These are phyloP conservation scores for Aphidius gifuensis DNA, from an alignment of 1,140 invertebrate genomes.

Conservation along the genomic window DNA sequence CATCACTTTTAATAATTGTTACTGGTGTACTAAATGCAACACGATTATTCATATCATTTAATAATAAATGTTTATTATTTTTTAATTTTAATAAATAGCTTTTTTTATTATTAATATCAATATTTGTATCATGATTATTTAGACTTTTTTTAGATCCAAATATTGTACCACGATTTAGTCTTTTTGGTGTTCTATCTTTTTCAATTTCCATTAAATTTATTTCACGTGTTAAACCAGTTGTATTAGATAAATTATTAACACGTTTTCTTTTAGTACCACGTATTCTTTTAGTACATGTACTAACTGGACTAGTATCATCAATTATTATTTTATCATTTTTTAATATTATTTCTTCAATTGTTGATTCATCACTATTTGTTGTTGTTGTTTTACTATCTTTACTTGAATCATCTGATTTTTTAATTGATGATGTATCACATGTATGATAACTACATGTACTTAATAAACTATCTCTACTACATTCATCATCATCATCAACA, in stretches of 20 bases:
- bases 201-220: constrained; percentile 61
- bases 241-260: not conserved
- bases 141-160: not conserved
- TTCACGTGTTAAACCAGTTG: constrained; percentile 67
- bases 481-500: not conserved
- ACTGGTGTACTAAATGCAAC: constrained; percentile 78
- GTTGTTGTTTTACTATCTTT: constrained; percentile 13
- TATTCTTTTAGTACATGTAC: constrained; percentile 31
- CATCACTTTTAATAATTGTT: constrained; percentile 50
- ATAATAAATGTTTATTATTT: not conserved
- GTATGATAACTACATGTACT: constrained; percentile 27
- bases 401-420: constrained; percentile 19
- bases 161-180: constrained; percentile 44
- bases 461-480: constrained; percentile 9
- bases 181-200: constrained; percentile 59
- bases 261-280: constrained; percentile 49
- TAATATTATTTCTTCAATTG: constrained; percentile 34
- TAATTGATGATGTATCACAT: constrained; percentile 35
- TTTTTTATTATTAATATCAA: too few relatives aligned
- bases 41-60: constrained; percentile 14
- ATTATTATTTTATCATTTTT: too few relatives aligned
- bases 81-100: too few relatives aligned
- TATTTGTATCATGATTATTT: too few relatives aligned
- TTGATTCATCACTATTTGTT: constrained; percentile 44
- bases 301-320: constrained; percentile 43